These are phyloP conservation scores for Tachina fera DNA, from an alignment of 2,888 invertebrate genomes.

Conservation along the genomic window DNA sequence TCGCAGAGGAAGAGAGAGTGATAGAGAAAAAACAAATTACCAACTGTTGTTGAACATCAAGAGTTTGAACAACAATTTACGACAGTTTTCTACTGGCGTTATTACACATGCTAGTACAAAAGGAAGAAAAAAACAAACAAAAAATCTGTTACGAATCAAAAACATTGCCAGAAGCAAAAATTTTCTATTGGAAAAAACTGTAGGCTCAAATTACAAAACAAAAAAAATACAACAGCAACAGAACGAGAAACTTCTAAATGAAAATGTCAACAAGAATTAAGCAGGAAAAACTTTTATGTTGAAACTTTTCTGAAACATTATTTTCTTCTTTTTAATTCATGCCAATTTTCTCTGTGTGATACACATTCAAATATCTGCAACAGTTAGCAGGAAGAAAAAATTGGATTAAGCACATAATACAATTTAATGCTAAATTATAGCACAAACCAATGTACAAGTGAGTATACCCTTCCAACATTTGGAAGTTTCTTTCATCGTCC, in stretches of 20 bases:
- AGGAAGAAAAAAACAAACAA: conserved; percentile 10
- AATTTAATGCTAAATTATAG: conserved; percentile 13
- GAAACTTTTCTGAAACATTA: conserved; percentile 59
- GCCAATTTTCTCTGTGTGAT: conserved; percentile 59
- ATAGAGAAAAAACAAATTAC: conserved; percentile 36
- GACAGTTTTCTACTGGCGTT: conserved; percentile 60
- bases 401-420: background rate
- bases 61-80: conserved; percentile 66
- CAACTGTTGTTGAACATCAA: conserved; percentile 60
- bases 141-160: conserved; percentile 34
- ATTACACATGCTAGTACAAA: conserved; percentile 32
- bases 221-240: conserved; percentile 25
- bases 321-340: conserved; percentile 18
- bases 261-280: conserved; percentile 71
- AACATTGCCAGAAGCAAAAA: conserved; percentile 1
- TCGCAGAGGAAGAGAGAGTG: background rate
- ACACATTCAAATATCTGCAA: background rate
- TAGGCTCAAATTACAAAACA: conserved; percentile 63
- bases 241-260: conserved; percentile 60
- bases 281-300: conserved; percentile 57
- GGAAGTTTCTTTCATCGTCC: too few relatives aligned
- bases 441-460: too few relatives aligned
- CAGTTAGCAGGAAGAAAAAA: background rate
- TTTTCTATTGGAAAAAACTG: conserved; percentile 14
- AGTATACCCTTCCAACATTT: too few relatives aligned